Base-by-base conservation (phyloP, 2,113 vertebrate species). In the Oxygymnocypris stewartii region DNA sequence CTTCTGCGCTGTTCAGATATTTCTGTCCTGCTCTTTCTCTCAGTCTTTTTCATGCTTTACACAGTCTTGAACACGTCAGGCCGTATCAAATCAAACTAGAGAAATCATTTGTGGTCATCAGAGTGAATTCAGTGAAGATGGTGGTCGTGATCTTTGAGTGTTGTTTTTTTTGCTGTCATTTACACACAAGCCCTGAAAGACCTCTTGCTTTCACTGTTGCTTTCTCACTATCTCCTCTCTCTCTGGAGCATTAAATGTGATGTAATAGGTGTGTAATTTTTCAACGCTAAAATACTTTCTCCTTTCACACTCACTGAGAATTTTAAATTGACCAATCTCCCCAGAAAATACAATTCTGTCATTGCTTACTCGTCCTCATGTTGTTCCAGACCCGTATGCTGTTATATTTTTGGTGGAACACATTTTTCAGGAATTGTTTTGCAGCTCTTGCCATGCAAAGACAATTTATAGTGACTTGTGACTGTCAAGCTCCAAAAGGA, bases 71-170 rank as follows among this genome's bases (percentile, higher is more conserved):
- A 83, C 44, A 69, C 9, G 81, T 83, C 63, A n/a, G 44, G n/a
- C 25, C 18, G 13, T 35, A 71, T 83, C 44, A 13, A 83, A 73
- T 83, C 63, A 69, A 65, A 23, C 12, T 65, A 49, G 8, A 78
- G 49, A 78, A 54, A 78, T 78, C 76, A 35, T 78, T 78, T 76
- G 23, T 47, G 73, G 42, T 75, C 42, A 47, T 78, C 47, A 78
- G 47, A 78, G 25, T 54, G 76, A 54, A 54, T 78, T 78, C 20
- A 59, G 54, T 61, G 54, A 12, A 51, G 63, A 51, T 51, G 81
- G 16, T 51, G 44, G 42, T 83, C 81, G 71, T 49, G 81, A 71
- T 71, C 81, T 83, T 35, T 83, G 37, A 51, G 14, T 37, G 40
- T 83, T 51, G 25, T 51, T 51, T 51, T 69, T 78, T 79, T 20